Evolutionary conservation across 1,140 invertebrate species (phyloP).

Genomic region (Tetramorium alpestre): DNA sequence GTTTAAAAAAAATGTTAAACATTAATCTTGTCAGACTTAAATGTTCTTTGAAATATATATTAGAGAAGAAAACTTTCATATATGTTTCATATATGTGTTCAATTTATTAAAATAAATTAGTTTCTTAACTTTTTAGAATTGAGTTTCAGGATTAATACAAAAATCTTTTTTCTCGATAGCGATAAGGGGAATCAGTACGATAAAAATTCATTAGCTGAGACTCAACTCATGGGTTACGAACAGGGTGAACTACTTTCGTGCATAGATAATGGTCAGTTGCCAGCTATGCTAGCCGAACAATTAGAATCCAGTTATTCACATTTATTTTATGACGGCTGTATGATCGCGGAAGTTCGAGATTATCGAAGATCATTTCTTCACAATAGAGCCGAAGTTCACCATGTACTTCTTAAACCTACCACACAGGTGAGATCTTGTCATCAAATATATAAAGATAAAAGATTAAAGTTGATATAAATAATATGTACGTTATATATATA

Average conservation of each 20-base stretch:
- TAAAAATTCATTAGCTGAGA: slow-evolving; percentile 89
- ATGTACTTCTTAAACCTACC: slow-evolving; percentile 95
- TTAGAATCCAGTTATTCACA: slow-evolving; percentile 92
- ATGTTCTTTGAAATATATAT: not conserved
- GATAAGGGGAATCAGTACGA: slow-evolving; percentile 83
- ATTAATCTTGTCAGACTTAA: not conserved
- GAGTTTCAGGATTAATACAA: slow-evolving; percentile 26
- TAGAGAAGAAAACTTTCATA: not conserved
- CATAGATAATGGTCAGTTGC: slow-evolving; percentile 94
- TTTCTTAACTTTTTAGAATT: slow-evolving; percentile 7
- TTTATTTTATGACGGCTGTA: slow-evolving; percentile 96
- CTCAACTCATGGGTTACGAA: slow-evolving; percentile 91
- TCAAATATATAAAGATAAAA: not conserved
- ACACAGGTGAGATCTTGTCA: slow-evolving; percentile 88
- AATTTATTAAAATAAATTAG: slow-evolving; percentile 25
- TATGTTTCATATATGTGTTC: not conserved
- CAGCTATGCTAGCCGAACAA: slow-evolving; percentile 93
- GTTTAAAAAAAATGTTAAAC: slow-evolving; percentile 7
- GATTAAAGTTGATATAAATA: not conserved
- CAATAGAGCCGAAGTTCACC: slow-evolving; percentile 89
- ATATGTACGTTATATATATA: no score
- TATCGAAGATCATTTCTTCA: slow-evolving; percentile 92
- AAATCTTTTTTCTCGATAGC: slow-evolving; percentile 71
- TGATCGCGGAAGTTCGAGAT: slow-evolving; percentile 96
- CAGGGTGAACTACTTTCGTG: slow-evolving; percentile 91